Percentiles rank a stretch among this genome's conserved stretches.
These are phyloP conservation scores for Lytechinus pictus DNA, from an alignment of 35 echinoderm and acorn worm genomes.

Conservation along the genomic window DNA sequence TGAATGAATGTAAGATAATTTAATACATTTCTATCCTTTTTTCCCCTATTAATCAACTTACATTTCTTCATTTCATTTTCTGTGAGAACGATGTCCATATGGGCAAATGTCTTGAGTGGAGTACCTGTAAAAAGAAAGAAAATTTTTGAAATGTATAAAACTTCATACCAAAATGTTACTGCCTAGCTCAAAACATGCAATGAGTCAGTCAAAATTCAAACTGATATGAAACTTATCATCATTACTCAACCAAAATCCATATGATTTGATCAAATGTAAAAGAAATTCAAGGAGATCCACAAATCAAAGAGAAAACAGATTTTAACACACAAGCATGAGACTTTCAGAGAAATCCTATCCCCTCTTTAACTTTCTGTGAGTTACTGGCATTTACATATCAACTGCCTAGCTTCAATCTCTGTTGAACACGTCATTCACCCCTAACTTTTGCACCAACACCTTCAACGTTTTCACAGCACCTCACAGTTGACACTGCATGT, in stretches of 20 bases:
- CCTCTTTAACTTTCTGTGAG: too few species aligned
- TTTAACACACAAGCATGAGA: not conserved
- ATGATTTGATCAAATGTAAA: not conserved
- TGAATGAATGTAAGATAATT: not conserved
- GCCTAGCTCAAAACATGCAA: too few species aligned
- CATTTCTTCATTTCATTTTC: slow-evolving; percentile 81
- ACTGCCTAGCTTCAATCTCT: too few species aligned
- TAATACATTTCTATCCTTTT: not conserved
- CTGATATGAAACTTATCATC: not conserved
- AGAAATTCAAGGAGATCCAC: too few species aligned
- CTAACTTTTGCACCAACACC: too few species aligned
- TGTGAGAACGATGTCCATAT: slow-evolving; percentile 60
- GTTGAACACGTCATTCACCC: too few species aligned
- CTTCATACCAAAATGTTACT: not conserved
- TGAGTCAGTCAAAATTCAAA: too few species aligned
- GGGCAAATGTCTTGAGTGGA: slow-evolving; percentile 70
- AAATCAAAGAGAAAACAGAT: not conserved
- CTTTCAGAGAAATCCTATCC: too few species aligned
- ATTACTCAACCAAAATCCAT: not conserved
- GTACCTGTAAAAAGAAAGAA: slow-evolving; percentile 51
- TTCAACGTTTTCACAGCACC: too few species aligned
- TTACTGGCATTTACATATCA: too few species aligned
- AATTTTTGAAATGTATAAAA: not conserved
- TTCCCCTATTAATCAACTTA: slow-evolving; percentile 42
- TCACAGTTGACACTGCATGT: too few species aligned